phyloP scores from a whole-genome alignment of 2,113 vertebrate genomes.

The Etia nguti region DNA sequence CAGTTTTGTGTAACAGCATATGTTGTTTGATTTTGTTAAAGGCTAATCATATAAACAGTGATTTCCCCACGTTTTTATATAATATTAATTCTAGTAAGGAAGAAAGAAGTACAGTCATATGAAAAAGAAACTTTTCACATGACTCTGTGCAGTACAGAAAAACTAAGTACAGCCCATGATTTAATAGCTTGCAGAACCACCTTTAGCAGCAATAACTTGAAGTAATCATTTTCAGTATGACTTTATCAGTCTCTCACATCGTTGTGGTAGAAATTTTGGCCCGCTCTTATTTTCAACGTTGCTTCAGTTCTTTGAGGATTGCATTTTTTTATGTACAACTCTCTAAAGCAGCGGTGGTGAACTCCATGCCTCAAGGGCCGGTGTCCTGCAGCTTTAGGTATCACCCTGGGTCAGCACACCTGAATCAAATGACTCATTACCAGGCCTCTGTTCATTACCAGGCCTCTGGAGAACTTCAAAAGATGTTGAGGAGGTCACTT shows the following conservation, averaged over 20 bases:
- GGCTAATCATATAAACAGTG: background rate
- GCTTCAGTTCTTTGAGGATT: background rate
- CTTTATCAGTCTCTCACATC: background rate
- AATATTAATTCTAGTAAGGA: background rate
- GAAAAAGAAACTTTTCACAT: background rate
- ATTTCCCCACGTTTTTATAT: rapidly evolving
- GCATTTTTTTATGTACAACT: background rate
- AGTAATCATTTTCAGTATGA: background rate
- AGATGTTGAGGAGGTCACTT: background rate
- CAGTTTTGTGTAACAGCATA: background rate
- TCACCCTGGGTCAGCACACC: background rate
- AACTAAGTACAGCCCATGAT: background rate
- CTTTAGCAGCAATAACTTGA: background rate
- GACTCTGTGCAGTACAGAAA: background rate
- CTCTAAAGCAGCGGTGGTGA: background rate
- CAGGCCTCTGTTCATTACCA: background rate
- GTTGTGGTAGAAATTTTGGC: background rate
- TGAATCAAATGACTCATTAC: background rate
- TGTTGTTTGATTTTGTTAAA: background rate
- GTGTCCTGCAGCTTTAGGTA: background rate
- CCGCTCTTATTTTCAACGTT: background rate
- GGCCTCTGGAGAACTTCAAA: background rate
- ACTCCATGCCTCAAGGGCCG: rapidly evolving
- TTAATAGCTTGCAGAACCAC: background rate
- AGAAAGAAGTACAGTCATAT: background rate